phyloP scores from a whole-genome alignment of 2,888 invertebrate species.

The Acrobasis consociella region DNA sequence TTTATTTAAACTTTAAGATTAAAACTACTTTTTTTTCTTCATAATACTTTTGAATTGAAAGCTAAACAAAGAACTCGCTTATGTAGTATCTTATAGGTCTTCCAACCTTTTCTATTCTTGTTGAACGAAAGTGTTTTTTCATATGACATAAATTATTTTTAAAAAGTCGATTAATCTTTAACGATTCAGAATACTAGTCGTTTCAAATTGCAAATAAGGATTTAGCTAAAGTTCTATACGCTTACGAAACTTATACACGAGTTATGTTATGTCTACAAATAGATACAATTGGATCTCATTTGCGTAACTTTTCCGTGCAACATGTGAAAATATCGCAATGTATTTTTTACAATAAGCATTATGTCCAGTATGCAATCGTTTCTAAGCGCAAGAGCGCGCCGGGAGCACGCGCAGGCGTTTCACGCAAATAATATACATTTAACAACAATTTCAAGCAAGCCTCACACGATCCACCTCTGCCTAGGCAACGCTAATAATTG shows the following conservation, averaged over 20 bases:
- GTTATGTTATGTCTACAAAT: no score
- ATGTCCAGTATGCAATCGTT: constrained; percentile 26
- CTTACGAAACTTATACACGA: not conserved
- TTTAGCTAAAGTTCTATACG: no score
- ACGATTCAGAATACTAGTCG: no score
- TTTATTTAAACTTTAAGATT: not conserved
- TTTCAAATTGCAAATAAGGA: no score
- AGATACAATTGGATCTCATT: not conserved
- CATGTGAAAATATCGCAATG: constrained; percentile 28
- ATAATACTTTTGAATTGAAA: not conserved
- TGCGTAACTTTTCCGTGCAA: constrained; percentile 28
- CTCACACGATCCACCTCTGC: constrained; percentile 74
- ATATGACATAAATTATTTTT: no score
- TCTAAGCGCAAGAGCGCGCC: constrained; percentile 39
- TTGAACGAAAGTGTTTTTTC: no score
- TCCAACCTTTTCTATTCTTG: no score
- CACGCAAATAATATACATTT: constrained; percentile 71
- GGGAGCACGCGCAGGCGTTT: constrained; percentile 68
- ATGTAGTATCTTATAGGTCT: no score
- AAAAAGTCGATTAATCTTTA: no score
- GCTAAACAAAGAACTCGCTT: no score
- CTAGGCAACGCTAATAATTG: constrained; percentile 78
- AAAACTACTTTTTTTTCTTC: not conserved
- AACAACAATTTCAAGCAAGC: constrained; percentile 64
- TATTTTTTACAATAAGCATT: constrained; percentile 27